phyloP scores from a whole-genome alignment of 2,797 vertebrate genomes.

The Enteromius viviparus region DNA sequence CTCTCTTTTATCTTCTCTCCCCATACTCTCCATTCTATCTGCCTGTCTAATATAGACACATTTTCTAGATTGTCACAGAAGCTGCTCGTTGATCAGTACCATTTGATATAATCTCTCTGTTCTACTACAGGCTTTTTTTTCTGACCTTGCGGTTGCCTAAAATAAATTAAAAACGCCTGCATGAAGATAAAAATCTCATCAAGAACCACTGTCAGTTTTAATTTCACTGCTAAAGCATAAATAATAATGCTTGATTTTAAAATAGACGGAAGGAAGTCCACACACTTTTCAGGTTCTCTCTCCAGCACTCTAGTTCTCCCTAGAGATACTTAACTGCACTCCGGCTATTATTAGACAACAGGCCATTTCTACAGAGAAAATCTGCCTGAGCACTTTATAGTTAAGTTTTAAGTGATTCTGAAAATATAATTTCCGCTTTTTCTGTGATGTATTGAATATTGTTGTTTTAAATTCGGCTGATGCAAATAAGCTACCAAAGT shows the following conservation, averaged over 20 bases:
- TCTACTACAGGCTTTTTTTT: background rate
- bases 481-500: background rate
- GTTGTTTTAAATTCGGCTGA: background rate
- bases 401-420: slow-evolving; percentile 13
- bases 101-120: background rate
- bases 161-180: background rate
- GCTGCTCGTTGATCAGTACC: background rate
- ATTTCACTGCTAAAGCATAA: background rate
- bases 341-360: slow-evolving; percentile 32
- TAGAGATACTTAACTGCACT: slow-evolving; percentile 23
- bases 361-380: slow-evolving; percentile 33
- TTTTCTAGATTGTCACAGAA: background rate
- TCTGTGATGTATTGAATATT: background rate
- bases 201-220: background rate
- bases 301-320: slow-evolving; percentile 4
- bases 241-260: slow-evolving; percentile 10
- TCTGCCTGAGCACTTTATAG: slow-evolving; percentile 12
- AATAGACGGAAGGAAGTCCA: background rate
- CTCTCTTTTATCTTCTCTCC: background rate
- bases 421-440: background rate
- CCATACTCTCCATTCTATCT: background rate
- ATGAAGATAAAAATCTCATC: background rate
- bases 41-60: slow-evolving; percentile 1
- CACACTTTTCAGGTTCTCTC: slow-evolving; percentile 7
- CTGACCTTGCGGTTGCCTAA: background rate